phyloP scores from a whole-genome alignment of 2,113 vertebrate species.

The Oxyura jamaicensis region DNA sequence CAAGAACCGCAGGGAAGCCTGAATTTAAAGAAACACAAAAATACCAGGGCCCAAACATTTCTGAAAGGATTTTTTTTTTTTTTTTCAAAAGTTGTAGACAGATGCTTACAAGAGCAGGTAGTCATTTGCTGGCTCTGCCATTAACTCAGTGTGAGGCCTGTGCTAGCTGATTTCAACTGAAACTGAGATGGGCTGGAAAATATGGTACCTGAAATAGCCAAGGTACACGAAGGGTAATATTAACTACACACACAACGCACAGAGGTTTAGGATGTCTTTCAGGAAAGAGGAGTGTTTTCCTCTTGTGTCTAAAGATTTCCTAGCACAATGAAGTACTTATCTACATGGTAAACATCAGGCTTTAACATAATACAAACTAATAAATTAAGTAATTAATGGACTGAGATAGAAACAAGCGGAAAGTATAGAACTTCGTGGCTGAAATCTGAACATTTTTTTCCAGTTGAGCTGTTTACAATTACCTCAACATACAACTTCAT shows the following conservation, averaged over 20 bases:
- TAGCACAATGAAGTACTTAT: not conserved
- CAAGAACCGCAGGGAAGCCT: not conserved
- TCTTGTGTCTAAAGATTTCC: fast-evolving
- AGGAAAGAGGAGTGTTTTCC: not conserved
- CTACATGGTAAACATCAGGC: not conserved
- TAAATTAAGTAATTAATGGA: not conserved
- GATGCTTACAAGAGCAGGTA: not conserved
- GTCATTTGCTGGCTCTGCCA: not conserved
- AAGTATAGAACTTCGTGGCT: not conserved
- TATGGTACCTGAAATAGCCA: fast-evolving
- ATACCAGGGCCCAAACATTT: not conserved
- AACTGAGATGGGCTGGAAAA: not conserved
- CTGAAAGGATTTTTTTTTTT: fast-evolving
- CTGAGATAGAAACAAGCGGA: not conserved
- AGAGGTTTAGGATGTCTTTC: not conserved
- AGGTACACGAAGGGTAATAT: not conserved
- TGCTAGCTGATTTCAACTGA: not conserved
- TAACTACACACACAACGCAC: not conserved
- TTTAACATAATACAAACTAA: not conserved
- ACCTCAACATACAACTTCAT: not conserved
- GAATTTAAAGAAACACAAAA: not conserved
- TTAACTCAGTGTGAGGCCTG: not conserved
- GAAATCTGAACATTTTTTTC: not conserved
- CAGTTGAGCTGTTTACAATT: not conserved
- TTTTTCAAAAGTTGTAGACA: not conserved